A percentile compares a stretch with the other conserved stretches of the same genome.
phyloP scores from a whole-genome alignment of 2,113 vertebrate genomes.

The Crotalus tigris region DNA sequence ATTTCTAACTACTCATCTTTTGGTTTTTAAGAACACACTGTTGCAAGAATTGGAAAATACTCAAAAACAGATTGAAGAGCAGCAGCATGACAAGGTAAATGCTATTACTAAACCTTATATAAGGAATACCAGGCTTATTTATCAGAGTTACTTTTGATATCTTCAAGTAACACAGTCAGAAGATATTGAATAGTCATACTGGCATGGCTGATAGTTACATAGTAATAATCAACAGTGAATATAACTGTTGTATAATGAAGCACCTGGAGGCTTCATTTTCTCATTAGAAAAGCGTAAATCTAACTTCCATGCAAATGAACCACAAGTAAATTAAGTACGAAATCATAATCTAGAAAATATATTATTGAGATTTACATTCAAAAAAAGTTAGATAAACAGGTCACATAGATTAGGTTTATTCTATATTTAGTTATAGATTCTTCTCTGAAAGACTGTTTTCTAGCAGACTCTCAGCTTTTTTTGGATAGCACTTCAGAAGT shows the following conservation, averaged over 20 bases:
- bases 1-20: constrained; percentile 39
- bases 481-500: not conserved
- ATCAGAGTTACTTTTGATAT: not conserved
- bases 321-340: not conserved
- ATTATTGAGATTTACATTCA: not conserved
- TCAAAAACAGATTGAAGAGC: constrained; percentile 92
- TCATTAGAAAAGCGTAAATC: constrained; percentile 26
- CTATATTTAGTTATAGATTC: not conserved
- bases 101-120: constrained; percentile 11
- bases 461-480: fast-evolving
- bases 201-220: not conserved
- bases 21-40: constrained; percentile 80
- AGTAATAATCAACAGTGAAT: not conserved
- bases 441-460: not conserved
- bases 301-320: not conserved
- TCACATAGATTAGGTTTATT: not conserved
- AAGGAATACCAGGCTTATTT: not conserved
- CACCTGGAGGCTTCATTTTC: not conserved
- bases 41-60: constrained; percentile 93
- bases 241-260: not conserved
- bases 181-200: not conserved
- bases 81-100: constrained; percentile 88
- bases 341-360: not conserved
- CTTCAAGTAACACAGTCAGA: constrained; percentile 3
- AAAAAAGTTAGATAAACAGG: not conserved